phyloP scores from a whole-genome alignment of 2,113 vertebrate species.

The Hiodon alosoides region DNA sequence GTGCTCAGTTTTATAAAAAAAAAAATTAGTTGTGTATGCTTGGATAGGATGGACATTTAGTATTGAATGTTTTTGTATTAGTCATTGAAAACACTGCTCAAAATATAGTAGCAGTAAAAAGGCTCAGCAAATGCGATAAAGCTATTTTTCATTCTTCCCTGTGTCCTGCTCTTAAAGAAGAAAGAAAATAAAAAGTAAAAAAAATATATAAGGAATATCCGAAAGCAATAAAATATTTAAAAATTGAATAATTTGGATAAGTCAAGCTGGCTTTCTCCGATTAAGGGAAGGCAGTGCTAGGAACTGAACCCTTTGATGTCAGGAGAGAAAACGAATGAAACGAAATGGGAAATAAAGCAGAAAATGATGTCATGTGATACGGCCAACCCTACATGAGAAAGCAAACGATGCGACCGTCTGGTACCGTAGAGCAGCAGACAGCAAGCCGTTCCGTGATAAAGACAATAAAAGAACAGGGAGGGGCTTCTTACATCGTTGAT shows the following conservation, averaged over 20 bases:
- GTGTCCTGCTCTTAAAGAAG: conserved; percentile 26
- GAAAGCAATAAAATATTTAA: conserved; percentile 29
- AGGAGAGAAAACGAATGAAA: not conserved
- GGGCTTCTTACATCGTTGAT: too few relatives aligned
- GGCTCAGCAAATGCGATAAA: not conserved
- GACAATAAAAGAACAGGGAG: too few relatives aligned
- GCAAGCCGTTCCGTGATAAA: too few relatives aligned
- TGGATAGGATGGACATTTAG: conserved; percentile 20
- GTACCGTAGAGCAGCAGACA: not conserved
- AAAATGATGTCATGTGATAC: conserved; percentile 16
- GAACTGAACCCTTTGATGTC: conserved; percentile 20
- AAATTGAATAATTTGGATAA: conserved; percentile 28
- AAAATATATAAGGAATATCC: conserved; percentile 33
- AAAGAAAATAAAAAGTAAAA: conserved; percentile 2
- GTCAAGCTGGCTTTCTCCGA: conserved; percentile 15
- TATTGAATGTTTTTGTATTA: too few relatives aligned
- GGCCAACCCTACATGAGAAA: conserved; percentile 24
- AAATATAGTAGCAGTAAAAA: not conserved
- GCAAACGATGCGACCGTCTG: conserved; percentile 26
- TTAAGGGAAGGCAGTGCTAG: conserved; percentile 21
- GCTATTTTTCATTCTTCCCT: not conserved
- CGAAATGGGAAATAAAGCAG: conserved; percentile 11
- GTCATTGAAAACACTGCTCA: too few relatives aligned
- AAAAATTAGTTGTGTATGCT: conserved; percentile 6
- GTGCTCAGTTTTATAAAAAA: not conserved